Evolutionary conservation across 2,888 invertebrate species (phyloP), one percentile per base, ranked within the genome.

Genomic region (Sphinx pinastri): DNA sequence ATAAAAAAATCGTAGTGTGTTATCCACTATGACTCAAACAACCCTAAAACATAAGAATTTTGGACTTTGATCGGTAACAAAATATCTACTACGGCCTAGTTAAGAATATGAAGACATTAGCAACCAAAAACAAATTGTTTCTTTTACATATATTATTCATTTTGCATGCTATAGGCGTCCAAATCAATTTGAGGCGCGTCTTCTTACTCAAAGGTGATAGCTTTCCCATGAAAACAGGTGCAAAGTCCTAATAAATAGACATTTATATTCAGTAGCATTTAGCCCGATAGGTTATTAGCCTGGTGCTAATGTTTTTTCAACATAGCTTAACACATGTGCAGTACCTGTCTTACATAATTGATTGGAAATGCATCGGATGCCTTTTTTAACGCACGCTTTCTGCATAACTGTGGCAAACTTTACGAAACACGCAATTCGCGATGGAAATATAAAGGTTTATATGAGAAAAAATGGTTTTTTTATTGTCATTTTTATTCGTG

Each of bases 341-440:
- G 49, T 63, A 49, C 63, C 63, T 47, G 63, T 47, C 63, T 63
- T 63, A 63, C 63, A 63, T 63, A 63, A 63, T 63, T 49, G 63
- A 63, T 63, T 63, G 63, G 63, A 63, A 63, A 63, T 63, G 63
- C 49, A 63, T 19, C 19, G 19, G 16, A 63, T 49, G 47, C 63
- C 63, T 47, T 63, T 63, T 63, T 49, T 45, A 49, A 63, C 63
- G 63, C 63, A 63, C 49, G 63, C 63, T 63, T 63, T 63, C 63
- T 63, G 63, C 63, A 49, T 63, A 63, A 63, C 63, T 63, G 63
- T 63, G 63, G 63, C 63, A 63, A 49, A 49, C 19, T 19, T 63
- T 63, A 63, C 19, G 19, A 25, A 63, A 63, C 49, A 19, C 63
- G 49, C 63, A 49, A 49, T 63, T 63, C 19, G 16, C 11, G 45